A percentile compares a stretch with the other conserved stretches of the same genome.
These are phyloP conservation scores for Zoanthus gigantus DNA, from an alignment of 92 coral and sea anemone species.

Conservation along the genomic window DNA sequence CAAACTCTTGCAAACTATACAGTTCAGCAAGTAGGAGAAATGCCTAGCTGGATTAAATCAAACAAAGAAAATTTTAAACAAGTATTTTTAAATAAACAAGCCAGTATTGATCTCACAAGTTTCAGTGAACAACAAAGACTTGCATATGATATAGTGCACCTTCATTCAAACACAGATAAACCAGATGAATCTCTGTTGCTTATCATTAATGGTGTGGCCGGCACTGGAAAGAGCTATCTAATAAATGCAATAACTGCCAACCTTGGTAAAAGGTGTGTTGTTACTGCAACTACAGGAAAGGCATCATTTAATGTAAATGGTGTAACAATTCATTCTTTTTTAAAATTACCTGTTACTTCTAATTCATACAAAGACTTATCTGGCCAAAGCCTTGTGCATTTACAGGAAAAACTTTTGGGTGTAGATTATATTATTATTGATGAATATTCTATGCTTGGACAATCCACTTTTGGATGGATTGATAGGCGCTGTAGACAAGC, in stretches of 20 bases:
- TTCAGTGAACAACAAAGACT: constrained; percentile 37
- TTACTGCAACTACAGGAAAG: constrained; percentile 44
- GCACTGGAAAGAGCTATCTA: constrained; percentile 43
- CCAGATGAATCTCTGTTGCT: constrained; percentile 25
- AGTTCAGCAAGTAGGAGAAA: constrained; percentile 38
- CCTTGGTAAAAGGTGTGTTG: constrained; percentile 34
- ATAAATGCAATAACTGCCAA: constrained; percentile 33
- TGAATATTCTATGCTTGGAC: constrained; percentile 13
- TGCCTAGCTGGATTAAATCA: constrained; percentile 44
- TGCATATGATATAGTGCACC: constrained; percentile 38
- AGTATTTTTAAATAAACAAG: not conserved
- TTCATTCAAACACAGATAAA: constrained; percentile 29
- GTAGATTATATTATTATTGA: constrained; percentile 7
- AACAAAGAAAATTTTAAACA: constrained; percentile 3
- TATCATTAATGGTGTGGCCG: constrained; percentile 34
- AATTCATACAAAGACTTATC: constrained; percentile 22
- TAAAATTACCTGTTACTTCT: constrained; percentile 20
- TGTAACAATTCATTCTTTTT: constrained; percentile 29
- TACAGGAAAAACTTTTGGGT: constrained; percentile 7
- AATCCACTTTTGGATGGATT: constrained; percentile 10
- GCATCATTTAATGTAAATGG: constrained; percentile 29
- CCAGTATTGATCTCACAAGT: constrained; percentile 31
- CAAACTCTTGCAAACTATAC: constrained; percentile 31
- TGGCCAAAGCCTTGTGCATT: constrained; percentile 13
- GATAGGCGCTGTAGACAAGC: constrained; percentile 16